Conservation (phyloP, 1,140 invertebrate genomes). For the Steinernema khuongi region DNA sequence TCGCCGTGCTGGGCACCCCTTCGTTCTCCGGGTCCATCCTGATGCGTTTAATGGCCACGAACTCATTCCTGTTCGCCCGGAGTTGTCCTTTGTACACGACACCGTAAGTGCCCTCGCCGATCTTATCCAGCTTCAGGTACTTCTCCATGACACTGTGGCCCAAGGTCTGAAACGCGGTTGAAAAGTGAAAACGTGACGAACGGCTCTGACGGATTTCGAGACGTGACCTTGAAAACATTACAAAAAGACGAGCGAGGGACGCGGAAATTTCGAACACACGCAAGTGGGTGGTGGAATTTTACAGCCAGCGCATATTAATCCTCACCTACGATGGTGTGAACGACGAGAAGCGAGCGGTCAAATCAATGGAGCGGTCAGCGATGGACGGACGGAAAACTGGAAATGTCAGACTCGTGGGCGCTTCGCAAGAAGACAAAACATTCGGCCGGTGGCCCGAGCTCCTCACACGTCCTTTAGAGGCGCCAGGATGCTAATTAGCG, state of each 20-base stretch:
- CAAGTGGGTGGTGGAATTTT: neutral
- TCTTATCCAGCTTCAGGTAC: constrained; percentile 86
- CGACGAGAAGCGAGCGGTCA: no score
- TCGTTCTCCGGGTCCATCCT: constrained; percentile 73
- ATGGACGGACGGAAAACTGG: no score
- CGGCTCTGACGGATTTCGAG: neutral
- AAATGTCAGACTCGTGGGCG: no score
- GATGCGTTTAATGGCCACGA: constrained; percentile 92
- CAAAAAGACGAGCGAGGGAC: neutral
- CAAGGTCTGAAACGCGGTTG: neutral
- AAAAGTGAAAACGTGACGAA: neutral
- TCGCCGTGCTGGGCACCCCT: constrained; percentile 86
- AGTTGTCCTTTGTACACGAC: constrained; percentile 80
- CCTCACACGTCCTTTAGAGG: neutral
- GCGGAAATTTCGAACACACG: neutral
- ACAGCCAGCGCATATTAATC: neutral
- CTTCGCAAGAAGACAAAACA: neutral
- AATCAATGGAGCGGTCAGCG: no score
- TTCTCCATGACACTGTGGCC: constrained; percentile 65
- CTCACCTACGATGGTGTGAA: no score
- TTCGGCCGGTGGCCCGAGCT: neutral
- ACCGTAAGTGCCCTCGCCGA: constrained; percentile 84
- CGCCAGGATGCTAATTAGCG: neutral
- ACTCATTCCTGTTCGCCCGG: constrained; percentile 76
- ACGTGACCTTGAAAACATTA: neutral